Evolutionary conservation across 1,140 invertebrate genomes (phyloP), one percentile per base, ranked within the genome.

Genomic region (Zaprionus inermis): DNA sequence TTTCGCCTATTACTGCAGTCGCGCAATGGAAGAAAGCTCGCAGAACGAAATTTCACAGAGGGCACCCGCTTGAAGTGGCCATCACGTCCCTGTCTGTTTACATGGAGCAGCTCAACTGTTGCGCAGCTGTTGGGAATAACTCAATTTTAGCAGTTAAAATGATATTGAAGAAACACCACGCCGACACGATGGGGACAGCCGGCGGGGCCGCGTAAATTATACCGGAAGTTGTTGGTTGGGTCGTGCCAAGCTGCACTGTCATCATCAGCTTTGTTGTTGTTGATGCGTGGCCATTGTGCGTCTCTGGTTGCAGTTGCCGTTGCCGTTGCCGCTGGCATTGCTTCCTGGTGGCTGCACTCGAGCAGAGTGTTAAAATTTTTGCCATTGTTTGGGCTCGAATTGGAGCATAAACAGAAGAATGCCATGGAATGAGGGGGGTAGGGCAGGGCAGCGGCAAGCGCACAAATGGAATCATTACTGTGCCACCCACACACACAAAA

Each of bases 281-380:
- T 55, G 22, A n/a, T 65, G 36, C 51, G n/a, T 58, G 18, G 38
- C 46, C 34, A 63, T 78, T 70, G 69, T 81, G 69, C 74, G 79
- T 80, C 60, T 64, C 58, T 18, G 36, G 38, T 49, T 76, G 63
- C 28, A 49, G 36, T n/a, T 61, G 58, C 57, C 18, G 22, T 30
- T 18, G 38, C 6, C 10, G 56, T 41, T 65, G 38, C 6, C 10
- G 56, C 24, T 65, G 61, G 44, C 18, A 54, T 56, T 44, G 60
- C 78, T 84, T 84, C 80, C 81, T 84, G 80, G 80, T 77, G 56
- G 46, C 69, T 56, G 68, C 80, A 79, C 83, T 86, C 88, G 66
- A 78, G 57, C 63, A 54, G 63, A 88, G 79, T 86, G 82, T 64
- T 73, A 65, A 59, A 75, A 65, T 65, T 72, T 72, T 55, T 22